Evolutionary conservation across 2,888 invertebrate species (phyloP), one percentile per base, ranked within the genome.

Genomic region (Sinelater perroti): DNA sequence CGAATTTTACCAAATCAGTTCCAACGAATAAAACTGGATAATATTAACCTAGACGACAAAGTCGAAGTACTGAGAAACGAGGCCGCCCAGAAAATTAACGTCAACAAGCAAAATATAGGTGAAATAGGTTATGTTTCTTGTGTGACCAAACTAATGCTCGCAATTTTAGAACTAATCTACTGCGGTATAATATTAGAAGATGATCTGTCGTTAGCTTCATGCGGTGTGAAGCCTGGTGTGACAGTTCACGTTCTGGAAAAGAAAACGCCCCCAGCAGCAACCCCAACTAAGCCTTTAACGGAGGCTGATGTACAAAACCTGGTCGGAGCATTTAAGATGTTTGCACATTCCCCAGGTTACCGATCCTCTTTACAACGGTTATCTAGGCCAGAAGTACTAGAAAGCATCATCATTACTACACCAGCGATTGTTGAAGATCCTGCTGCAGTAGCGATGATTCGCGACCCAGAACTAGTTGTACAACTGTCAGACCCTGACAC

Each of bases 391-490:
- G 81, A 81, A 2, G 76, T 82, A 1, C 71, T 91, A 70, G 84
- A 87, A 56, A 89, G 88, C 73, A 85, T 92, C 8, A 82, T 89
- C 44, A 85, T 86, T 33, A 84, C 86, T 17, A 86, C 87, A 0
- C 91, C 91, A 4, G 87, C 86, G 0, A 78, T 92, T 7, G 82
- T 81, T 1, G 83, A 87, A 24, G 90, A 91, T 73, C 87, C 89
- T 28, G 85, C 87, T 8, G 87, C 90, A 0, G 78, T 91, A 20
- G 89, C 90, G 1, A 86, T 91, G 65, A 80, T 92, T 8, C 88
- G 89, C 71, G 90, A 91, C 73, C 87, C 88, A 11, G 89, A 91
- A 67, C 76, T 92, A n/a, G 79, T 92, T 63, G 83, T 86, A 0
- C 87, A 90, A 8, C 79, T 91, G 53, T 84, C 86, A 1, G 88